Evolutionary conservation across 2,797 vertebrate genomes (phyloP).

Genomic region (Acipenser transmontanus): DNA sequence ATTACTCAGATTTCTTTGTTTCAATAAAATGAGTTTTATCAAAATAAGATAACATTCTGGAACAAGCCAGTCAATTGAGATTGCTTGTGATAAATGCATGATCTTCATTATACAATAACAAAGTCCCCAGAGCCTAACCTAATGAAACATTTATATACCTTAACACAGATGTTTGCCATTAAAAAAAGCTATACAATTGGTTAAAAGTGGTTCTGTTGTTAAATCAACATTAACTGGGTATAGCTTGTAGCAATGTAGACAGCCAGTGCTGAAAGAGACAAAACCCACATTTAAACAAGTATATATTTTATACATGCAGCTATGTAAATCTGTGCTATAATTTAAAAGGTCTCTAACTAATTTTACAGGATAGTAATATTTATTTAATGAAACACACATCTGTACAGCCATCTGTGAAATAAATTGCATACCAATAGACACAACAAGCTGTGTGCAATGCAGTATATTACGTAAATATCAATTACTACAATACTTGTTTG

Average conservation of each 20-base stretch:
- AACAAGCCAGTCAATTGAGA: conserved; percentile 2
- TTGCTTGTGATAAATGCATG: conserved; percentile 1
- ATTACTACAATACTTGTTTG: background rate
- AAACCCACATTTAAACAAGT: background rate
- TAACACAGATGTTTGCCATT: background rate
- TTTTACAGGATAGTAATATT: no score
- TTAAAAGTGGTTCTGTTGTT: no score
- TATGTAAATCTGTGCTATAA: background rate
- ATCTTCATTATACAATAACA: conserved; percentile 1
- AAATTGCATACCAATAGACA: conserved; percentile 3
- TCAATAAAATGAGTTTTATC: background rate
- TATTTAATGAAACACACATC: background rate
- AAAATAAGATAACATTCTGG: background rate
- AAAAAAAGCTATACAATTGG: background rate
- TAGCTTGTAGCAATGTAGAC: no score
- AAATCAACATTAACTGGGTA: no score
- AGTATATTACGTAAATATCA: background rate
- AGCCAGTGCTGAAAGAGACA: background rate
- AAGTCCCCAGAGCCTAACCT: background rate
- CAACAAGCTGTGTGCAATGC: background rate
- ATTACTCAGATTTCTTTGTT: background rate
- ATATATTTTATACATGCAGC: background rate
- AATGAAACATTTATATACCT: background rate
- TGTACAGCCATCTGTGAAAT: conserved; percentile 2
- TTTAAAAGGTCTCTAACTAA: background rate